Base-by-base conservation (phyloP, 2,888 invertebrate species). In the Biston betularia region DNA sequence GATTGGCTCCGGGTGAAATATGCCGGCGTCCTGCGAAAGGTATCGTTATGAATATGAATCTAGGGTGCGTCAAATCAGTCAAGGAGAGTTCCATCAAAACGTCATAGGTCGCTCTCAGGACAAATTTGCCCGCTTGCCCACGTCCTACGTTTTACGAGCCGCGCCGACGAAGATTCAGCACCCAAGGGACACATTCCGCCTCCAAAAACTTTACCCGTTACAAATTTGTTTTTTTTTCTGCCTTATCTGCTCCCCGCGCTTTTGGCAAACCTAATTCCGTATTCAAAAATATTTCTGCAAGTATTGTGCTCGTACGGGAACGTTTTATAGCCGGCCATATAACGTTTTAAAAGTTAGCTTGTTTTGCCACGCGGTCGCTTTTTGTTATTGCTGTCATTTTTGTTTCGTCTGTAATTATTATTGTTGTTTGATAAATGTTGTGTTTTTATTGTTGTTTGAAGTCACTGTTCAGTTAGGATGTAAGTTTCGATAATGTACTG, bases 181-280 rank as follows among this genome's bases (percentile, higher is more conserved):
- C 93, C 93, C 93, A 79, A 86, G 93, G 93, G 93, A 93, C 82
- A 88, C 92, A 93, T 93, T 93, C 89, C 86, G 92, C 92, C 92
- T 92, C 92, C 92, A 92, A 93, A 93, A 93, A 93, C 92, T 93
- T 93, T 93, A 93, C 93, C 93, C 93, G 93, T 93, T 92, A 93
- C 93, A 93, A 93, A 93, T 93, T 93, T 92, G 93, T 93, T 93
- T 93, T 93, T 91, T 93, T 92, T 91, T 84, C 84, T 89, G 91
- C 92, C 92, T 92, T 93, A 92, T 93, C 92, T 93, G 92, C 89
- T 87, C 89, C 92, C 91, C 92, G 92, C 92, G 88, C 88, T 89
- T 92, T 93, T 91, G 92, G 88, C 92, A 89, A 91, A 93, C 93
- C 93, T 93, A 93, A 93, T 93, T 93, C 92, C 88, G 93, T 93